These are phyloP conservation scores for Pomacea canaliculata DNA, from an alignment of 2,888 invertebrate genomes.

Conservation along the genomic window DNA sequence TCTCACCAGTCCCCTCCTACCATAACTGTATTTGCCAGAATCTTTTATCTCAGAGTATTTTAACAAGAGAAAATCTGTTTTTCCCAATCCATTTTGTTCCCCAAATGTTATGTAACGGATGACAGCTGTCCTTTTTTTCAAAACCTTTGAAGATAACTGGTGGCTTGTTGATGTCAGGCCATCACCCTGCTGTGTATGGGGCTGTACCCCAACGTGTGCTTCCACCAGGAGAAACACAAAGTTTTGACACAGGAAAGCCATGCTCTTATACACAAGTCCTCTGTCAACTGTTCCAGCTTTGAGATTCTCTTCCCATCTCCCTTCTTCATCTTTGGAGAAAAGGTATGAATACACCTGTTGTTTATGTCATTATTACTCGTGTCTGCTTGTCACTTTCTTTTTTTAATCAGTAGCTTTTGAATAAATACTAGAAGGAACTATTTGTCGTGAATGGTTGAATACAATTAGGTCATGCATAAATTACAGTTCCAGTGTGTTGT, in stretches of 20 bases:
- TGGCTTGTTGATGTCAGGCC: constrained; percentile 68
- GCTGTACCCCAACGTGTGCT: constrained; percentile 96
- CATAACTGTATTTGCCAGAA: too few species aligned
- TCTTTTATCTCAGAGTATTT: too few species aligned
- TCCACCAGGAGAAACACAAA: constrained; percentile 94
- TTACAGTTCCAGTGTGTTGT: too few species aligned
- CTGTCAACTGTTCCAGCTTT: constrained; percentile 81
- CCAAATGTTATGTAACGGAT: background rate
- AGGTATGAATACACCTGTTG: constrained; percentile 72
- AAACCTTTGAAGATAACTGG: background rate
- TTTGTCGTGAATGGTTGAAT: too few species aligned
- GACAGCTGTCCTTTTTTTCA: background rate
- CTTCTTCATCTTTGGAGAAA: constrained; percentile 97
- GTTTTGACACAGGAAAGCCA: constrained; percentile 95
- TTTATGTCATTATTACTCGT: too few species aligned
- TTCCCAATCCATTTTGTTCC: too few species aligned
- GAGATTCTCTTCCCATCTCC: constrained; percentile 91
- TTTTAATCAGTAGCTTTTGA: too few species aligned
- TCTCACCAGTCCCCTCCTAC: too few species aligned
- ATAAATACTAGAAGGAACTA: too few species aligned
- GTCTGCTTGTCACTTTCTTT: too few species aligned
- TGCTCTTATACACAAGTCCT: constrained; percentile 95
- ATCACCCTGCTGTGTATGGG: constrained; percentile 90
- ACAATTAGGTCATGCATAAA: too few species aligned
- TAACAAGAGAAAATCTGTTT: too few species aligned